Evolutionary conservation across 2,113 vertebrate genomes (phyloP), one percentile per base, ranked within the genome.

Genomic region (Aspidoscelis tigris): DNA sequence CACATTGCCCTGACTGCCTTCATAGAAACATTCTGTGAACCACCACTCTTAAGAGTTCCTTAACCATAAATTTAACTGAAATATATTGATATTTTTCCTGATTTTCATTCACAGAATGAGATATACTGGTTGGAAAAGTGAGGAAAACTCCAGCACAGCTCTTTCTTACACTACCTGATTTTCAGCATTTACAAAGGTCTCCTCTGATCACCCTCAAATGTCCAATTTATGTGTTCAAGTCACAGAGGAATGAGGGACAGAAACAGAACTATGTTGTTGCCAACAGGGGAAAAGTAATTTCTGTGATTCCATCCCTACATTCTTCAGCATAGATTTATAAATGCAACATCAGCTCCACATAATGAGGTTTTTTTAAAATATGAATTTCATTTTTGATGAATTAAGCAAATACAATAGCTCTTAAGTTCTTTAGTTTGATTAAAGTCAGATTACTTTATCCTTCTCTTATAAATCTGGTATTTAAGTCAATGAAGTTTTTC

Each of bases 381-480:
- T 39, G 12, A 80, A 81, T 81, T 81, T 71, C 68, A 72, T 81
- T 81, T 81, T 55, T 55, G 55, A 61, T 74, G 55, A 89, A 55
- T 64, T 83, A 50, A 33, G 11, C 75, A 64, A 61, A 87, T 85
- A 74, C 66, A 70, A 71, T 74, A 89, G 81, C 72, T 83, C 44
- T 33, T 80, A 81, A 86, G 81, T 84, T 90, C 77, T 81, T 4
- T 88, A 83, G 87, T 90, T 90, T 84, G 84, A 78, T 86, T 76
- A 83, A 92, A 88, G 82, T 72, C 77, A 10, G 24, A 73, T 93
- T 84, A 76, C 88, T 88, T 84, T 84, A 78, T 58, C 4, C 47
- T 84, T 78, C 77, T 65, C 39, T 22, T 74, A 82, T 43, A 20
- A 58, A n/a, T 22, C 1, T 1, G 68, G 3, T 88, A 76, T 65